phyloP scores from a whole-genome alignment of 2,797 vertebrate species.

The Spinus olivaceus region DNA sequence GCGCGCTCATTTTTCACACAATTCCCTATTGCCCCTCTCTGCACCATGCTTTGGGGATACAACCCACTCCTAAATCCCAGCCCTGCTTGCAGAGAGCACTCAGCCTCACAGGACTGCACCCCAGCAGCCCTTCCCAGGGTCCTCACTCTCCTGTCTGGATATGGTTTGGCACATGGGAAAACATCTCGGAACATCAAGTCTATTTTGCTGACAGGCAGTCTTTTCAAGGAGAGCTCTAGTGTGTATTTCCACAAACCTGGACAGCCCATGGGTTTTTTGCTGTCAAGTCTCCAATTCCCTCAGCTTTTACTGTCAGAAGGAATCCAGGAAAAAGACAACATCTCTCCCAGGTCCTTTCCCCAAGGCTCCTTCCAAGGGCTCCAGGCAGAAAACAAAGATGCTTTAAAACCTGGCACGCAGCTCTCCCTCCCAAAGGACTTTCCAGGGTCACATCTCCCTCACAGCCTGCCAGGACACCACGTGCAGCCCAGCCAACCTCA shows the following conservation, averaged over 20 bases:
- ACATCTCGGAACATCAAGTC: not conserved
- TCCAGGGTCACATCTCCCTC: not conserved
- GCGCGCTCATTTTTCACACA: not conserved
- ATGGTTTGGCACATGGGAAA: not conserved
- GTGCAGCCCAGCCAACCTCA: not conserved
- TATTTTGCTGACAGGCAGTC: slow-evolving; percentile 31
- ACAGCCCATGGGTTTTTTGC: slow-evolving; percentile 24
- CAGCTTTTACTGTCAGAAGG: slow-evolving; percentile 55
- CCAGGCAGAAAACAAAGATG: slow-evolving; percentile 1
- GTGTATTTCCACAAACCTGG: slow-evolving; percentile 54
- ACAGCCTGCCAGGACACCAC: not conserved
- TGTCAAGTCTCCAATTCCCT: slow-evolving; percentile 62
- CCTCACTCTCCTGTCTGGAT: not conserved
- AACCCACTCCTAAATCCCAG: not conserved
- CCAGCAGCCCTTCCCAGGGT: not conserved
- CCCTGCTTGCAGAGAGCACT: not conserved
- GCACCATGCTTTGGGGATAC: accelerated
- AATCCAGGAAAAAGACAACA: slow-evolving; percentile 44
- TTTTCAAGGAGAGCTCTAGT: slow-evolving; percentile 13
- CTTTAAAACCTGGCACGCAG: not conserved
- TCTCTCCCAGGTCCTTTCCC: not conserved
- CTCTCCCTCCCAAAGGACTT: not conserved
- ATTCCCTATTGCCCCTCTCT: not conserved
- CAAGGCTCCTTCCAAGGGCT: not conserved
- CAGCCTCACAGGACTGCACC: not conserved